phyloP scores from a whole-genome alignment of 2,797 vertebrate species.

The Alcedo quadribrachys region DNA sequence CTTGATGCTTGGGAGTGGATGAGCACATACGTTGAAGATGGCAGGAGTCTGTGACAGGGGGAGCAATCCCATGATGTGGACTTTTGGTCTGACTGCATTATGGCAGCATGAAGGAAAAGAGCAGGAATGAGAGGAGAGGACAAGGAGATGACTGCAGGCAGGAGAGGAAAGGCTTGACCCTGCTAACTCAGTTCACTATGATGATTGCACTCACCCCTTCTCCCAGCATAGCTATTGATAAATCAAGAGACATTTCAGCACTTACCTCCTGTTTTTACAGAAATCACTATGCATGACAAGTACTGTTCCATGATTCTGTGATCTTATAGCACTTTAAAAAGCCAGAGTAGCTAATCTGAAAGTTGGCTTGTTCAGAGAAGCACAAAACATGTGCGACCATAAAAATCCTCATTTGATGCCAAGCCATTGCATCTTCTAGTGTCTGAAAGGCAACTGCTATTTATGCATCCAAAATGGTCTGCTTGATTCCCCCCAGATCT shows the following conservation, averaged over 20 bases:
- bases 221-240: neutral
- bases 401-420: conserved; percentile 56
- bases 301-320: conserved; percentile 20
- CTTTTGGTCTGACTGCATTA: neutral
- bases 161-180: neutral
- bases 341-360: conserved; percentile 36
- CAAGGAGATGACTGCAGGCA: neutral
- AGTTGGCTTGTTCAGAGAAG: conserved; percentile 52
- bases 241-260: conserved; percentile 35
- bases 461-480: neutral
- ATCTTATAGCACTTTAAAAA: conserved; percentile 56
- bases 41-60: neutral
- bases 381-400: conserved; percentile 46
- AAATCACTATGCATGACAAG: conserved; percentile 33
- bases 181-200: rapidly evolving
- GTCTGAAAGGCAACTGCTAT: conserved; percentile 30
- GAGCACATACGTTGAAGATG: neutral
- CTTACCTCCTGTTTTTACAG: conserved; percentile 39
- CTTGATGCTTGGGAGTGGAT: neutral
- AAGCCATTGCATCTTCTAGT: conserved; percentile 30
- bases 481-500: neutral
- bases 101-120: neutral
- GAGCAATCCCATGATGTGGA: neutral
- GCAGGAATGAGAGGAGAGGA: neutral
- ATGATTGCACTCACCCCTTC: neutral